These are phyloP conservation scores for Acanthurus leucopareius DNA, from an alignment of 2,797 vertebrate species.

Conservation along the genomic window DNA sequence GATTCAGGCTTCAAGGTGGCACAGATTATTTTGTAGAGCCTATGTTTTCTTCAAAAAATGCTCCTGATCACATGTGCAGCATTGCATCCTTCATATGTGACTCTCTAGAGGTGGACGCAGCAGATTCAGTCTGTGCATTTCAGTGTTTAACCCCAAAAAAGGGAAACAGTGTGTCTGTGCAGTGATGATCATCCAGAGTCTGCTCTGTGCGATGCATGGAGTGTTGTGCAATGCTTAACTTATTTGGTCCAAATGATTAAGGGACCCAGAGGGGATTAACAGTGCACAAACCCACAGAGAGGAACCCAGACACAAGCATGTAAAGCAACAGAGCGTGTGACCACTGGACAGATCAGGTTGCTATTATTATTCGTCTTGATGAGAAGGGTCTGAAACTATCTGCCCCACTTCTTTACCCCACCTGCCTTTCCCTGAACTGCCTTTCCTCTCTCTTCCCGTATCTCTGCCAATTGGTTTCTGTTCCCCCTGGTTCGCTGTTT, in stretches of 20 bases:
- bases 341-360: conserved; percentile 49
- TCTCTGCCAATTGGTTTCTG: conserved; percentile 38
- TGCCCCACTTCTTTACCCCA: not conserved
- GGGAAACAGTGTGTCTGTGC: not conserved
- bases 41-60: conserved; percentile 1
- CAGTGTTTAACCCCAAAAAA: conserved; percentile 12
- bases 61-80: not conserved
- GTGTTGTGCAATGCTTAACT: conserved; percentile 26
- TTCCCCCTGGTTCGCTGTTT: conserved; percentile 30
- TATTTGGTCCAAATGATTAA: conserved; percentile 11
- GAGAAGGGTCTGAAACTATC: conserved; percentile 45
- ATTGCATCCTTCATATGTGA: not conserved
- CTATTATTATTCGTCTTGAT: conserved; percentile 69
- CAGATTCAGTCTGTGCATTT: not conserved
- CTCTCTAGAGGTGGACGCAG: conserved; percentile 5
- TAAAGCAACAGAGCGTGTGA: conserved; percentile 66
- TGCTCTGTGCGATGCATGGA: not conserved
- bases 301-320: conserved; percentile 29
- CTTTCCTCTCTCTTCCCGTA: not conserved
- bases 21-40: conserved; percentile 19
- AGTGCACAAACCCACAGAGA: conserved; percentile 25
- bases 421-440: conserved; percentile 40
- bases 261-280: conserved; percentile 16
- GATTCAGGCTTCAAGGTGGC: not conserved
- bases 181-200: not conserved